Conservation (phyloP, 2,113 vertebrate genomes). For the Tachysurus fulvidraco region DNA sequence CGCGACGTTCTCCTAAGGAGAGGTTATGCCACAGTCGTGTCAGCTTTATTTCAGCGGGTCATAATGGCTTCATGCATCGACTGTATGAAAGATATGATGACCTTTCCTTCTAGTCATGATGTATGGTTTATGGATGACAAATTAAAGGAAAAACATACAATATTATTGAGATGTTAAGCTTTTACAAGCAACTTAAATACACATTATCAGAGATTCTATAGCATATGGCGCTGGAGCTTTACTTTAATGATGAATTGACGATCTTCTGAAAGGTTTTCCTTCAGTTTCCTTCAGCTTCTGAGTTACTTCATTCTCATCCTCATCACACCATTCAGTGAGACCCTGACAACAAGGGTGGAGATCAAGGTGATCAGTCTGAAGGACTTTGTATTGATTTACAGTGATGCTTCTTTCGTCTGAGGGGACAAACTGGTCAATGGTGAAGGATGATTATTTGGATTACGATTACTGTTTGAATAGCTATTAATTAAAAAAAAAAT, state of each 20-base stretch:
- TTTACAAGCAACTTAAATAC: background rate
- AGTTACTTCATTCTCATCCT: background rate
- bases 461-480: background rate
- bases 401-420: background rate
- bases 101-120: background rate
- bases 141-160: background rate
- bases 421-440: background rate
- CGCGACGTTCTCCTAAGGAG: background rate
- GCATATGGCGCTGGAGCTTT: background rate
- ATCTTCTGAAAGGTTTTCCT: background rate
- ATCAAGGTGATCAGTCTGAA: background rate
- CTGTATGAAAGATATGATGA: background rate
- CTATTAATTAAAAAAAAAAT: background rate
- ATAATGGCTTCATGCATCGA: conserved; percentile 5
- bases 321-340: background rate
- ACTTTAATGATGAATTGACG: background rate
- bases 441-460: background rate
- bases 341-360: background rate
- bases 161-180: background rate
- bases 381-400: background rate
- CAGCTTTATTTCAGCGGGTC: background rate
- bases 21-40: background rate
- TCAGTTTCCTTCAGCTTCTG: background rate
- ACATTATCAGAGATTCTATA: background rate
- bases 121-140: background rate